phyloP scores from a whole-genome alignment of 2,113 vertebrate genomes.

The Microcebus murinus region DNA sequence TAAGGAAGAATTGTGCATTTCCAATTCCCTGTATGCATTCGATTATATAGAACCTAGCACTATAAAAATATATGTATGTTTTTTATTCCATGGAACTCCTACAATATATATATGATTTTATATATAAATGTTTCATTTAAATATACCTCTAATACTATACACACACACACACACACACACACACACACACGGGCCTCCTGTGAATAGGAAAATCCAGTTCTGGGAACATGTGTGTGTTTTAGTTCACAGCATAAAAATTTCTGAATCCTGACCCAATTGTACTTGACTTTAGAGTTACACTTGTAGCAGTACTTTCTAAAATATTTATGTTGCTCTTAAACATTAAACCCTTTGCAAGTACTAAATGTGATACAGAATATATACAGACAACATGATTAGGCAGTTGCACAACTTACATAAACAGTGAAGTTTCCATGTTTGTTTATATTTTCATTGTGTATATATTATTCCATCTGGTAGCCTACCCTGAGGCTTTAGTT shows the following conservation, averaged over 20 bases:
- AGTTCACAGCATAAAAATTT: slow-evolving; percentile 45
- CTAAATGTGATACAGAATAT: slow-evolving; percentile 37
- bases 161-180: not conserved
- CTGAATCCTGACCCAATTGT: slow-evolving; percentile 13
- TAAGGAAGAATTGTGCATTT: slow-evolving; percentile 64
- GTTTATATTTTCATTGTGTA: slow-evolving; percentile 45
- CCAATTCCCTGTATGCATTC: not conserved
- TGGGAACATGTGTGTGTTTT: not conserved
- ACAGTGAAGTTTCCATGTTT: slow-evolving; percentile 48
- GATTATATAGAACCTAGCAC: not conserved
- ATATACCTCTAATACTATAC: not conserved
- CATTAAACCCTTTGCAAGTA: not conserved
- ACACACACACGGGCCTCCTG: not conserved
- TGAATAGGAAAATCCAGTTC: slow-evolving; percentile 19
- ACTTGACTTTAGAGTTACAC: slow-evolving; percentile 33
- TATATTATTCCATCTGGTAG: slow-evolving; percentile 70
- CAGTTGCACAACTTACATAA: slow-evolving; percentile 46
- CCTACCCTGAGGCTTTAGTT: slow-evolving; percentile 68
- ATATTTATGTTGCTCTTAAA: not conserved
- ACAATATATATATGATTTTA: not conserved
- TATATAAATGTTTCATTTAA: not conserved
- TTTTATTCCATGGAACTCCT: slow-evolving; percentile 40
- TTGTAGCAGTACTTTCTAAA: slow-evolving; percentile 37
- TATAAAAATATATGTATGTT: not conserved
- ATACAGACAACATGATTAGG: not conserved